Conservation (phyloP, 2,113 vertebrate species). For the Chitala chitala region DNA sequence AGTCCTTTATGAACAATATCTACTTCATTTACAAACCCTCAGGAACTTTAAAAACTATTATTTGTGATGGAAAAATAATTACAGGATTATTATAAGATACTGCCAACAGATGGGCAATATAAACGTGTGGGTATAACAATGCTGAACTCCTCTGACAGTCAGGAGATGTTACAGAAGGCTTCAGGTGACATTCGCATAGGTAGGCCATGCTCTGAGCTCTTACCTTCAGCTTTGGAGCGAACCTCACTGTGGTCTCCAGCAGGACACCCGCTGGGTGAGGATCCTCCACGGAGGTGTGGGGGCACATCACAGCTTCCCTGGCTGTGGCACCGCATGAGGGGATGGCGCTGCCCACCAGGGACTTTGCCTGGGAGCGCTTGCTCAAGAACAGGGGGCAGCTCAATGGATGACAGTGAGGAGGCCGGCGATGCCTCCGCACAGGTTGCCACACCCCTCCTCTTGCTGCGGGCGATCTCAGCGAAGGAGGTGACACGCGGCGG, state of each 20-base stretch:
- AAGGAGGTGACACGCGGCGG: conserved; percentile 85
- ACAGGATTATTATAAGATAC: no score
- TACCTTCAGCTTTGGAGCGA: conserved; percentile 57
- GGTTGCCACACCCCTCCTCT: conserved; percentile 54
- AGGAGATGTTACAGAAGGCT: no score
- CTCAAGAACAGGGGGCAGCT: conserved; percentile 79
- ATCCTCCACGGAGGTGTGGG: background rate
- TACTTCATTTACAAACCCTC: no score
- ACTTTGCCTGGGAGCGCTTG: conserved; percentile 41
- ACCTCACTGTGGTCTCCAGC: conserved; percentile 35
- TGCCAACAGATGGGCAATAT: no score
- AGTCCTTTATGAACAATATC: no score
- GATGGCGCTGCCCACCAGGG: conserved; percentile 66
- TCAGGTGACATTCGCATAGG: no score
- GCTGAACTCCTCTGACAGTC: no score
- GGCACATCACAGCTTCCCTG: conserved; percentile 50
- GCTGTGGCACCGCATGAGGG: conserved; percentile 65
- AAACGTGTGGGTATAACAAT: no score
- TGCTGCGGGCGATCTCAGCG: conserved; percentile 83
- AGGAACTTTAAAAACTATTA: no score
- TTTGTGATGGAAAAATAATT: no score
- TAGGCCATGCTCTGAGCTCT: background rate
- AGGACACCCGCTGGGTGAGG: background rate
- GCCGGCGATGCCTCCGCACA: conserved; percentile 65
- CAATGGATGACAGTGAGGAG: conserved; percentile 65